Conservation (phyloP, 2,113 vertebrate species). For the Rousettus leschenaultii region DNA sequence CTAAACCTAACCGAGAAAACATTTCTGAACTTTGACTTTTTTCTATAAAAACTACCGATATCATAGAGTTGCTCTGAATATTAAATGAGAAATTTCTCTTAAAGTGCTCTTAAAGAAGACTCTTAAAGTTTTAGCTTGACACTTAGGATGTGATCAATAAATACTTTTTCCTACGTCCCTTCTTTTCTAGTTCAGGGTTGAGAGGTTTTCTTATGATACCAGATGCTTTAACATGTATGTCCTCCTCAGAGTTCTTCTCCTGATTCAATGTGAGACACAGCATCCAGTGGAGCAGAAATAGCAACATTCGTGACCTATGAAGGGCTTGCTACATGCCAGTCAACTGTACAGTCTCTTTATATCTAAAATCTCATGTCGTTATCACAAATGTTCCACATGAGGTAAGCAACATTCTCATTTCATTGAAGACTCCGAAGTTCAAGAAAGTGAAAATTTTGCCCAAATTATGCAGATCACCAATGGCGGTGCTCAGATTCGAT, state of each 20-base stretch:
- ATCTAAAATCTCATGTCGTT: neutral
- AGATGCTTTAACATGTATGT: neutral
- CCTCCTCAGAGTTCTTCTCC: neutral
- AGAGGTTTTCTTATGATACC: neutral
- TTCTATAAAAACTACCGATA: neutral
- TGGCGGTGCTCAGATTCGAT: neutral
- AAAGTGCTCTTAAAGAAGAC: neutral
- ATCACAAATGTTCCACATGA: neutral
- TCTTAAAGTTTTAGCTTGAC: neutral
- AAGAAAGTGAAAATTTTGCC: neutral
- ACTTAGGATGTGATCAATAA: neutral
- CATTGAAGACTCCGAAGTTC: neutral
- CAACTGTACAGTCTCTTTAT: neutral
- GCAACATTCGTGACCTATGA: neutral
- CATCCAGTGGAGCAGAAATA: neutral
- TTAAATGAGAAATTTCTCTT: neutral
- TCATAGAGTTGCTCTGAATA: neutral
- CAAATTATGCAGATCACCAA: neutral
- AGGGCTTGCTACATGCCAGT: neutral
- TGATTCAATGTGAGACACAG: neutral
- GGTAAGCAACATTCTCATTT: neutral
- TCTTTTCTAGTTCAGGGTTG: neutral
- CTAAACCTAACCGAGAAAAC: neutral
- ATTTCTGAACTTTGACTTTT: neutral
- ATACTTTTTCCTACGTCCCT: neutral